A percentile compares a stretch with the other conserved stretches of the same genome.
Conservation (phyloP, 2,113 vertebrate genomes). For the Copsychus sechellarum region DNA sequence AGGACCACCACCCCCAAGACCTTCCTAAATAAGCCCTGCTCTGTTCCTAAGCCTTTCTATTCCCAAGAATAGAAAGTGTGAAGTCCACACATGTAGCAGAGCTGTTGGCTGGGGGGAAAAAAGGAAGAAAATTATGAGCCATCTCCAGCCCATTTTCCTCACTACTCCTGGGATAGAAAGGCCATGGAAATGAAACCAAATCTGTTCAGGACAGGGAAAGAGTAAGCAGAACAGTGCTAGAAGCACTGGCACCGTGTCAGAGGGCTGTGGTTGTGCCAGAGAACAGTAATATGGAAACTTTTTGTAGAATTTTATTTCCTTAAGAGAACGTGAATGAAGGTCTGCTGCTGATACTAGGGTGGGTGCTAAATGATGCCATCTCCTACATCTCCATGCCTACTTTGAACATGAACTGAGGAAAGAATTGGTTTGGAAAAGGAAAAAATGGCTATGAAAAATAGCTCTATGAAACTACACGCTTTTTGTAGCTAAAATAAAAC, state of each 20-base stretch:
- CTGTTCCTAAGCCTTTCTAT: not conserved
- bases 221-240: not conserved
- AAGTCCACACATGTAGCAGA: not conserved
- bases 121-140: not conserved
- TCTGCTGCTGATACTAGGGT: not conserved
- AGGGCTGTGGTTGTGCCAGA: not conserved
- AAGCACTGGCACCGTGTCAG: not conserved
- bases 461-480: not conserved
- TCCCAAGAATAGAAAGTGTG: not conserved
- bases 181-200: not conserved
- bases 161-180: not conserved
- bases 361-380: not conserved
- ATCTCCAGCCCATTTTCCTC: not conserved
- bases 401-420: not conserved
- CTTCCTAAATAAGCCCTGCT: not conserved
- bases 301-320: not conserved
- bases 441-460: not conserved
- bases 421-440: not conserved
- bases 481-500: constrained; percentile 10
- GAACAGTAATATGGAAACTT: not conserved
- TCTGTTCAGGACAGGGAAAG: not conserved
- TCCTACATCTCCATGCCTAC: not conserved
- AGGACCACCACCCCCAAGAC: not conserved
- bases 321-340: not conserved
- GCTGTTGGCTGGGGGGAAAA: fast-evolving